Base-by-base conservation (phyloP, 1,140 invertebrate genomes). In the Kradibia gibbosae region DNA sequence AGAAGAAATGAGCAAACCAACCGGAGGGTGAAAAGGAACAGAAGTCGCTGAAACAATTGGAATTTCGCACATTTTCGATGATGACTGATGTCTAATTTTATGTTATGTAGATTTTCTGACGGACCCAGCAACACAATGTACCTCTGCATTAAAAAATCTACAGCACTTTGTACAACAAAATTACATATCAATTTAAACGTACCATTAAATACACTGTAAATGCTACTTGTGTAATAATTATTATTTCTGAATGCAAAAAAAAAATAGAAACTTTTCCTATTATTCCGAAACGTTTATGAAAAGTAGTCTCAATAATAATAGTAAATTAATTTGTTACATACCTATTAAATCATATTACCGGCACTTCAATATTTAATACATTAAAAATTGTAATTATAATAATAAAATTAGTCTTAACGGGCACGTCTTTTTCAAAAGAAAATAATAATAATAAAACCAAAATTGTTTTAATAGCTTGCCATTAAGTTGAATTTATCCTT, bases 381-480 rank as follows among this genome's bases (percentile, higher is more conserved):
- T 34, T 28, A 5, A 31, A 5, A 72, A 3, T 67, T 67, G 20
- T 39, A 39, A 39, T 39, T 67, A n/a, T n/a, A 67, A 67, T 67
- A 39, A 67, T 39, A 36, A 39, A 67, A 39, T 67, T 28, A 28
- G 62, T 39, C 62, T 67, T 2, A 22, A 4, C 15, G 1, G 10
- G n/a, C 34, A 10, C 36, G 1, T 67, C 7, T 28, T 67, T 67
- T n/a, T 8, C n/a, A n/a, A 39, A 67, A n/a, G 13, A 62, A 22
- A 67, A 67, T 48, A n/a, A 67, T 67, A 67, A 67, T 39, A 67
- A 22, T 67, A 67, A 39, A 39, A 67, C 62, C 34, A 3, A 39
- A 67, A 67, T 67, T 67, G 34, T 67, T 39, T 67, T 67, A 67
- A 67, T 67, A 67, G 62, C 34, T 39, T 8, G n/a, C 62, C 34